phyloP scores from a whole-genome alignment of 2,113 vertebrate species.

The Trinectes maculatus region DNA sequence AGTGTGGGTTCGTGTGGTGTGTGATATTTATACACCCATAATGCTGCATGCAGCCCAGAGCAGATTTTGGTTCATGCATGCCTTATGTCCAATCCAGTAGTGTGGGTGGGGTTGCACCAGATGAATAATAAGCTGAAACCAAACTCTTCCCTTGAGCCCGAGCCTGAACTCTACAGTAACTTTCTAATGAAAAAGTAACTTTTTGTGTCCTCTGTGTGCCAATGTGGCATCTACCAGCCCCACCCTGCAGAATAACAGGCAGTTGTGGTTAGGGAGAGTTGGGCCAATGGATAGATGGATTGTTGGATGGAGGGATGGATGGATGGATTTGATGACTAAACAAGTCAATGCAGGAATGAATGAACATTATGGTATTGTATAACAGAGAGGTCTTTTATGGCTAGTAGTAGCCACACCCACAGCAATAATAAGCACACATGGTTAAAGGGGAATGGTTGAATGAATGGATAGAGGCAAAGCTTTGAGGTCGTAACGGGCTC shows the following conservation, averaged over 20 bases:
- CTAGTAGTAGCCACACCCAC: conserved; percentile 49
- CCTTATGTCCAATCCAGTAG: conserved; percentile 42
- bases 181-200: conserved; percentile 31
- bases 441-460: conserved; percentile 19
- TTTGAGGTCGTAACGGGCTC: conserved; percentile 16
- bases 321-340: conserved; percentile 53
- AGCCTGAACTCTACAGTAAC: conserved; percentile 17
- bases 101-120: conserved; percentile 26
- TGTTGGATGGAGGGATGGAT: conserved; percentile 42
- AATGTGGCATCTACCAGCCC: conserved; percentile 42
- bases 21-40: not conserved
- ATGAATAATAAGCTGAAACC: conserved; percentile 53
- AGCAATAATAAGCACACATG: conserved; percentile 39
- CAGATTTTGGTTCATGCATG: conserved; percentile 20
- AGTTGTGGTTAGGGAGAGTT: conserved; percentile 9
- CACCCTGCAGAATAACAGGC: conserved; percentile 63
- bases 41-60: conserved; percentile 3
- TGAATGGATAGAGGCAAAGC: conserved; percentile 36
- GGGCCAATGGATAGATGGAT: conserved; percentile 43
- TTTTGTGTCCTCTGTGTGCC: conserved; percentile 32
- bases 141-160: conserved; percentile 38
- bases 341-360: conserved; percentile 49
- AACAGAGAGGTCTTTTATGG: conserved; percentile 50
- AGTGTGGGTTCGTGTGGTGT: conserved; percentile 10
- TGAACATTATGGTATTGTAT: conserved; percentile 36